phyloP scores from a whole-genome alignment of 2,797 vertebrate genomes.

The Petrocephalus sullivani region DNA sequence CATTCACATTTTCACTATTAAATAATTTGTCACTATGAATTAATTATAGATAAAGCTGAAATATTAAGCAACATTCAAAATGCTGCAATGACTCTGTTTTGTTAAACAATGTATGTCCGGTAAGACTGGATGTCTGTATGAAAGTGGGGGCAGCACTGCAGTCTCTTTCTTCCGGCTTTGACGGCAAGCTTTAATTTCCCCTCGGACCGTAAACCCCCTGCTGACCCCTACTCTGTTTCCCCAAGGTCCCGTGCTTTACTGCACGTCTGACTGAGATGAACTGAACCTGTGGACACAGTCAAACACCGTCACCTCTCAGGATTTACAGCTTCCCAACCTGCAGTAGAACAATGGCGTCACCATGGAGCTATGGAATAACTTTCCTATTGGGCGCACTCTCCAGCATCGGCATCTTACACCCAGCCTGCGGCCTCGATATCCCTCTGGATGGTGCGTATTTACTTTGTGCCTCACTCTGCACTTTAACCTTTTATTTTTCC shows the following conservation, averaged over 20 bases:
- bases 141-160: too few species aligned
- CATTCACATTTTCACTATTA: background rate
- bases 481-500: background rate
- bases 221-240: conserved; percentile 30
- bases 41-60: background rate
- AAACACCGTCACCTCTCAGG: conserved; percentile 39
- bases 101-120: background rate
- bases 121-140: background rate
- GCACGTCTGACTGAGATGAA: conserved; percentile 56
- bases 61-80: conserved; percentile 6
- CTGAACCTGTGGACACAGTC: conserved; percentile 45
- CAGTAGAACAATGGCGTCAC: conserved; percentile 53
- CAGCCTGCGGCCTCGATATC: conserved; percentile 54
- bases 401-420: conserved; percentile 50
- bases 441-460: conserved; percentile 64
- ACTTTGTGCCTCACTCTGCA: background rate
- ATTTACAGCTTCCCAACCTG: conserved; percentile 30
- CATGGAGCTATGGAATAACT: conserved; percentile 41
- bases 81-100: background rate
- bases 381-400: conserved; percentile 41
- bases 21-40: background rate
- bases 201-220: conserved; percentile 46
- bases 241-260: conserved; percentile 49
- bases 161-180: background rate
- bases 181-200: conserved; percentile 37